phyloP scores from a whole-genome alignment of 1,140 invertebrate genomes.

The Plutomurus gul region DNA sequence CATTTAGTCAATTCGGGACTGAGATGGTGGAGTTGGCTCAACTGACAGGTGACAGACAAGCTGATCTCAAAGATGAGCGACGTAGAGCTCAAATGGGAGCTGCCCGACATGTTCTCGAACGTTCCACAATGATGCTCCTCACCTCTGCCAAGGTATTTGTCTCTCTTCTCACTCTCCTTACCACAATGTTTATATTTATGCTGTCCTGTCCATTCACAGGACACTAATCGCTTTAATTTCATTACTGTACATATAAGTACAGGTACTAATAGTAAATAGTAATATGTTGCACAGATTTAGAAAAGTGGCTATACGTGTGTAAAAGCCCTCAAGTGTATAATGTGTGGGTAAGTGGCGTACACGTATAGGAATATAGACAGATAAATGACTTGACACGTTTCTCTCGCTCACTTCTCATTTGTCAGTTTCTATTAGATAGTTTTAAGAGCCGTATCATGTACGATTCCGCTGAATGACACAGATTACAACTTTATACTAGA shows the following conservation, averaged over 20 bases:
- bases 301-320: too few relatives aligned
- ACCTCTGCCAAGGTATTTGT: constrained; percentile 86
- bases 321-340: too few relatives aligned
- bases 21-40: constrained; percentile 98
- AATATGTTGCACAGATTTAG: not conserved
- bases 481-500: constrained; percentile 2
- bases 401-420: not conserved
- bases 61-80: constrained; percentile 93
- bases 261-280: not conserved
- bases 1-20: constrained; percentile 96
- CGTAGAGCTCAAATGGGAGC: constrained; percentile 93
- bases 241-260: too few relatives aligned
- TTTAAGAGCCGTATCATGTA: constrained; percentile 13
- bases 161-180: not conserved
- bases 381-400: not conserved
- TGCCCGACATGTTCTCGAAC: constrained; percentile 89
- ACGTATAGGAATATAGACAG: not conserved
- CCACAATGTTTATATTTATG: not conserved
- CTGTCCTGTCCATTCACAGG: not conserved
- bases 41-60: constrained; percentile 78
- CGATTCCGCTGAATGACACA: not conserved
- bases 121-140: constrained; percentile 96
- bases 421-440: constrained; percentile 7
- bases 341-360: too few relatives aligned
- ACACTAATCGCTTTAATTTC: too few relatives aligned